These are phyloP conservation scores for Halocynthia roretzi DNA, from an alignment of 23 tunicate species.

Conservation along the genomic window DNA sequence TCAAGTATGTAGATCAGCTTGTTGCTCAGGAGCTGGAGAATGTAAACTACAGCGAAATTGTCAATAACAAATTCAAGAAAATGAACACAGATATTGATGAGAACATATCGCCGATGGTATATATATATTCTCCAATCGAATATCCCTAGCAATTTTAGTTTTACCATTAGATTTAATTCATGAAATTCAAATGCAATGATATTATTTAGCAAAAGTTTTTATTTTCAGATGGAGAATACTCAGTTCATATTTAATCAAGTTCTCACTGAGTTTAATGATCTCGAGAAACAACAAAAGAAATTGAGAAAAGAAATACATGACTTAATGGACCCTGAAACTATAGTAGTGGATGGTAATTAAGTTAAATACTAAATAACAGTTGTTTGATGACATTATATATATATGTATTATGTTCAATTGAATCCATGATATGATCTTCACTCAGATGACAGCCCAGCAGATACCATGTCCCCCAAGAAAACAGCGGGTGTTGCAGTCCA, in stretches of 20 bases:
- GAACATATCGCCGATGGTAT: constrained; percentile 2
- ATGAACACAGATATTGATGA: not conserved
- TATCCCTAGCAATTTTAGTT: not conserved
- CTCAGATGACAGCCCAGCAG: no score
- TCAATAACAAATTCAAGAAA: constrained; percentile 17
- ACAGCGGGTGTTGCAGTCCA: no score
- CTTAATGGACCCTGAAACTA: constrained; percentile 2
- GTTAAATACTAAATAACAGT: no score
- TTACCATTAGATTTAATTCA: not conserved
- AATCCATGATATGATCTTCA: no score
- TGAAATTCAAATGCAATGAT: not conserved
- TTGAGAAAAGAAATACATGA: constrained; percentile 3
- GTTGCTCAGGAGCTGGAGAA: constrained; percentile 21
- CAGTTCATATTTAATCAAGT: constrained; percentile 10
- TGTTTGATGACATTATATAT: no score
- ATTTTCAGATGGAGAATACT: constrained; percentile 17
- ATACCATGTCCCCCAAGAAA: no score
- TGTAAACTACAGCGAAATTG: not conserved
- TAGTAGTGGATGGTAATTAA: constrained; percentile 4
- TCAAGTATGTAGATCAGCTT: constrained; percentile 8
- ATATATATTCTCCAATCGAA: not conserved
- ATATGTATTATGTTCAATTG: no score
- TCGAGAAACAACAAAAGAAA: not conserved
- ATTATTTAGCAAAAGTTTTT: not conserved
- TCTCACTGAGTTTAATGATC: not conserved